Evolutionary conservation across 2,113 vertebrate species (phyloP), one percentile per base, ranked within the genome.

Genomic region (Nipponia nippon): DNA sequence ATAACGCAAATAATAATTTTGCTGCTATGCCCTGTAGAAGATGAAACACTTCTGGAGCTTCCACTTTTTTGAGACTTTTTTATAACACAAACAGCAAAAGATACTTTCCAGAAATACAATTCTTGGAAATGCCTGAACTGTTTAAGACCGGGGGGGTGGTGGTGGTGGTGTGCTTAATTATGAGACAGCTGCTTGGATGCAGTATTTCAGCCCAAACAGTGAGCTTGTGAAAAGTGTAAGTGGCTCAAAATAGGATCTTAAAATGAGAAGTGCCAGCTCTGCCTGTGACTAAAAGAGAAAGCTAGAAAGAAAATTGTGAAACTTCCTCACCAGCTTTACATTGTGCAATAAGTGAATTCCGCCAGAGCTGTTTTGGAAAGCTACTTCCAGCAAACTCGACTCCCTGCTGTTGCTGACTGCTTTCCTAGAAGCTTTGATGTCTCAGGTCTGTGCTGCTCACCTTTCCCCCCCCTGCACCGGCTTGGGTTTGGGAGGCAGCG

Each of bases 161-260:
- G 38, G 38, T 38, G 38, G 38, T 38, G 38, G 8, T 38, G 46
- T 6, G 14, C 40, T 69, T 91, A 71, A 92, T 94, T 91, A 70
- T 1, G 1, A 83, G 55, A 42, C 59, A 75, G 69, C 77, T 89
- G 50, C 71, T 82, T 62, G 44, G 82, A 38, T 88, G 56, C 72
- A 90, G 40, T 47, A 77, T 80, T 96, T 85, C 71, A 93, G 40
- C 53, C 87, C 88, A 95, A 96, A 96, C 86, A 94, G 44, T 65
- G 65, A 85, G 66, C 46, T 72, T 82, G 21, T 65, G 47, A 55
- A 73, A 92, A 83, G 47, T 44, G 3, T 63, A 58, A 83, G 59
- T 42, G 34, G 16, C 72, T 96, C n/a, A 89, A 59, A 96, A 83
- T 69, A 90, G 85, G 78, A 83, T 81, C 32, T 89, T 89, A 86